Evolutionary conservation across 2,113 vertebrate genomes (phyloP), one percentile per base, ranked within the genome.

Genomic region (Crotophaga sulcirostris): DNA sequence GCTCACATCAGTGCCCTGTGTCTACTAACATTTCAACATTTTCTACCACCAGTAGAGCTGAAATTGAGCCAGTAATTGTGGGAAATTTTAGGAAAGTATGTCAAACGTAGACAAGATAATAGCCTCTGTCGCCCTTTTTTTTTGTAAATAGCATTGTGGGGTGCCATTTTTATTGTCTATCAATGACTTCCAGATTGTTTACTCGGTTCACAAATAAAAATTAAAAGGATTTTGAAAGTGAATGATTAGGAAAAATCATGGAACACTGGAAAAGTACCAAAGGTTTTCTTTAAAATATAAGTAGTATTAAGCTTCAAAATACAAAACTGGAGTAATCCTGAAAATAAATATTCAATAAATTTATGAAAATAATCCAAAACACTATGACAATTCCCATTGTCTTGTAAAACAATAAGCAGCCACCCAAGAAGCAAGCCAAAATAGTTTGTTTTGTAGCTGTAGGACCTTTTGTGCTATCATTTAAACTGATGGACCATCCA

Each of bases 151-250:
- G 11, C 78, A 55, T 84, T 85, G 87, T 74, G 44, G 91, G 82
- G 78, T 96, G 86, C 63, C 78, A 73, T 83, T 94, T 97, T 96
- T 93, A 92, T 95, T 93, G 94, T 84, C 85, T 84, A 96, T 96
- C 92, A 84, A 90, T 95, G 87, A 86, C 56, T 95, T 96, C 90
- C 95, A 97, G 96, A 96, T 90, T 94, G 79, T 96, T 94, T 94
- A 86, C 19, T 89, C 66, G 44, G 56, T 86, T 90, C 67, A 86
- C 82, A 95, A 90, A 95, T 74, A 77, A 93, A 95, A 94, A 92
- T 45, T 72, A 68, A 67, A 84, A 81, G 31, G 14, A 87, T 87
- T 96, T 94, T 92, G 64, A 86, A 87, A 95, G 26, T 16, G 2
- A 95, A 49, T 0, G 0, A 60, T 78, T 90, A 68, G 76, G 20